phyloP scores from a whole-genome alignment of 2,113 vertebrate species.

The Microtus pennsylvanicus region DNA sequence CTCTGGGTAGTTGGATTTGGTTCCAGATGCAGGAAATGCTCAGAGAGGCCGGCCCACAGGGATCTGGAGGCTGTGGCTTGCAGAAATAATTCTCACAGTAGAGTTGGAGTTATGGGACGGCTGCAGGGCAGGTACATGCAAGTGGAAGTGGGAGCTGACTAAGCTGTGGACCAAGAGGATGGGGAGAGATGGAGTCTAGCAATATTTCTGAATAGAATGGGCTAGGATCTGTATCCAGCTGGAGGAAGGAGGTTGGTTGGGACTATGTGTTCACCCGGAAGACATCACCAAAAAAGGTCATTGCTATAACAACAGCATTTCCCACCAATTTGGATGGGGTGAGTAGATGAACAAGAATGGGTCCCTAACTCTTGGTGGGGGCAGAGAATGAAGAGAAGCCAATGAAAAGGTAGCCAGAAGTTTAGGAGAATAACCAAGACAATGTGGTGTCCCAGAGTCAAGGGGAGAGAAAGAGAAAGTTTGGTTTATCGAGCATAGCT shows the following conservation, averaged over 20 bases:
- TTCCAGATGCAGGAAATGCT: neutral
- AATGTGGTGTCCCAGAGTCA: neutral
- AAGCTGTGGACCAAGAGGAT: neutral
- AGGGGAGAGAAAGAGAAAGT: neutral
- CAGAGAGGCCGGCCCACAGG: neutral
- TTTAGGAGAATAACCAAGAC: neutral
- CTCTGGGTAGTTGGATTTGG: neutral
- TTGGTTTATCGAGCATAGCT: neutral
- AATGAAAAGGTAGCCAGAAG: neutral
- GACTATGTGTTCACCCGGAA: neutral
- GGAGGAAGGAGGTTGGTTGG: neutral
- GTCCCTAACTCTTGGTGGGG: neutral
- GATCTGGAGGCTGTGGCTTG: constrained; percentile 6
- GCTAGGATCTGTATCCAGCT: neutral
- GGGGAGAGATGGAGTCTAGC: neutral
- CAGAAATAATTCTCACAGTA: constrained; percentile 9
- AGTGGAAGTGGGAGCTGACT: neutral
- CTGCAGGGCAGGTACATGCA: neutral
- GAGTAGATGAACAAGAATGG: neutral
- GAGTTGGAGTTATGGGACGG: neutral
- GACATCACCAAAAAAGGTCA: neutral
- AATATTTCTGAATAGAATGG: neutral
- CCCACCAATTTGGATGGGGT: neutral
- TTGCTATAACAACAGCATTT: neutral
- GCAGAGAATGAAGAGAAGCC: neutral